Conservation (phyloP, 2,888 invertebrate genomes). For the Muscina levida region DNA sequence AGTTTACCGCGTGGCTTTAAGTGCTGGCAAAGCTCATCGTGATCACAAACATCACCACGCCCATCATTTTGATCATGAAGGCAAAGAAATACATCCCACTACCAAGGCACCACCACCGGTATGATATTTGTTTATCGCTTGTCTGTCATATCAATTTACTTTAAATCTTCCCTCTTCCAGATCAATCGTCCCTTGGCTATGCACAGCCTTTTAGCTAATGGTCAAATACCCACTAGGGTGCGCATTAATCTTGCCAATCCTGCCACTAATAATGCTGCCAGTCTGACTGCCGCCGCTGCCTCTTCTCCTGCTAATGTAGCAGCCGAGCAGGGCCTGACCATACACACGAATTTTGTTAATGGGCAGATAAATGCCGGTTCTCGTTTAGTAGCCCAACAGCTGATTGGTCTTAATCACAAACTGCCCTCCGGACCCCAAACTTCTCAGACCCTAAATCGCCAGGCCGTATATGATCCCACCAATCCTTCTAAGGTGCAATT, state of each 20-base stretch:
- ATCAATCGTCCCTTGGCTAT: conserved; percentile 81
- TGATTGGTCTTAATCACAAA: conserved; percentile 74
- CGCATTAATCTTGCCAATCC: conserved; percentile 81
- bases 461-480: conserved; percentile 50
- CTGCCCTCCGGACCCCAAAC: conserved; percentile 43
- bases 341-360: conserved; percentile 82
- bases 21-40: conserved; percentile 92
- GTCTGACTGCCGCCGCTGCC: background rate
- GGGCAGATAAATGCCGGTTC: conserved; percentile 83
- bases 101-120: conserved; percentile 81
- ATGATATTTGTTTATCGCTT: conserved; percentile 54
- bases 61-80: conserved; percentile 89
- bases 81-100: conserved; percentile 83
- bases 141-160: background rate
- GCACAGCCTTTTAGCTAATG: conserved; percentile 82
- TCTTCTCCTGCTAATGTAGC: conserved; percentile 69
- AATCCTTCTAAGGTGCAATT: conserved; percentile 84
- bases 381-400: conserved; percentile 82
- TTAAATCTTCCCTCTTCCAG: conserved; percentile 64
- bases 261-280: conserved; percentile 49
- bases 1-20: conserved; percentile 89
- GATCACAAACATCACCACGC: conserved; percentile 94
- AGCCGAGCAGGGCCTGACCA: conserved; percentile 71
- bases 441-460: conserved; percentile 47
- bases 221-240: conserved; percentile 83